Conservation (phyloP, 2,888 invertebrate species). For the Gortyna flavago region DNA sequence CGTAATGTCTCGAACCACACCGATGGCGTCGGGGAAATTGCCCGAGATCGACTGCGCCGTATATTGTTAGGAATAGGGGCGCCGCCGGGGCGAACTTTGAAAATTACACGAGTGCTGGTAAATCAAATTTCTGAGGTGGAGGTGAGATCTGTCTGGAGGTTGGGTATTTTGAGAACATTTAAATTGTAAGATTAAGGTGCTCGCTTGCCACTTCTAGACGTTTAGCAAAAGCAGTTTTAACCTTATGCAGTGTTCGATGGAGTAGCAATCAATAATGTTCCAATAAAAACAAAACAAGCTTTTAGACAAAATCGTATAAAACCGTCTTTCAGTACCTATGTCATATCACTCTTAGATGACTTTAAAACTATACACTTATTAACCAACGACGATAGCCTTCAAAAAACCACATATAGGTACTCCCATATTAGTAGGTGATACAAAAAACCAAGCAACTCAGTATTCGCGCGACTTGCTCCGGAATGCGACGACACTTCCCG, state of each 20-base stretch:
- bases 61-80: conserved; percentile 29
- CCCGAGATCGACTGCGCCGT: conserved; percentile 46
- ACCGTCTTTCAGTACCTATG: too few relatives aligned
- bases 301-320: too few relatives aligned
- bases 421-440: conserved; percentile 31
- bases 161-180: not conserved
- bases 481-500: conserved; percentile 65
- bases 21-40: conserved; percentile 60
- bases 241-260: too few relatives aligned
- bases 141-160: conserved; percentile 4
- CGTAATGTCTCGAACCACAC: conserved; percentile 52
- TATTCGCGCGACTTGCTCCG: conserved; percentile 57
- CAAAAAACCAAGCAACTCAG: conserved; percentile 32
- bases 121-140: conserved; percentile 25
- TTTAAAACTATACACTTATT: not conserved
- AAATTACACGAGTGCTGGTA: conserved; percentile 25
- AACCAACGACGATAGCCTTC: not conserved
- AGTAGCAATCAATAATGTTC: too few relatives aligned
- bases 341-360: not conserved
- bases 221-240: not conserved
- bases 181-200: not conserved
- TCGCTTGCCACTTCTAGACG: not conserved
- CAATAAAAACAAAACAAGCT: too few relatives aligned
- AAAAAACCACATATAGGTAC: conserved; percentile 1
- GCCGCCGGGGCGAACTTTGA: conserved; percentile 18